phyloP scores from a whole-genome alignment of 2,113 vertebrate genomes.

The Prionailurus bengalensis region DNA sequence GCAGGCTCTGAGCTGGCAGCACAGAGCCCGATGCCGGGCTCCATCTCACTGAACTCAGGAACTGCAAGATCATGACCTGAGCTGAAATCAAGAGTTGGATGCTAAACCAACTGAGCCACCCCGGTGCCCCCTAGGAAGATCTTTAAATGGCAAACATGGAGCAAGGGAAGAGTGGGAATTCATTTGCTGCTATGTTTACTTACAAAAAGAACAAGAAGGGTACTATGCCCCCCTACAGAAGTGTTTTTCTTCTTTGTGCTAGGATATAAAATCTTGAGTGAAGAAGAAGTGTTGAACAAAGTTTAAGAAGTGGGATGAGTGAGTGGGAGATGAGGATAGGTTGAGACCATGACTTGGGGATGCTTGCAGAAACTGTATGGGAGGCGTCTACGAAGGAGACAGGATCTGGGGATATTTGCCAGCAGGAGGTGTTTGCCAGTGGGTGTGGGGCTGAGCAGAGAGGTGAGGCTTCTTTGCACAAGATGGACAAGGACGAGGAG shows the following conservation, averaged over 20 bases:
- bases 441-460: neutral
- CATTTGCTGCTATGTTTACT: constrained; percentile 36
- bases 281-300: constrained; percentile 8
- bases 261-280: neutral
- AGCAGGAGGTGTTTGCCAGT: neutral
- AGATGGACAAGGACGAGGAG: neutral
- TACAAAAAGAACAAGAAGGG: constrained; percentile 26
- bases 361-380: neutral
- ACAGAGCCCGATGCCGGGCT: neutral
- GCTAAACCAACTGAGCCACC: neutral
- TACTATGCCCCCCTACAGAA: neutral
- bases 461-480: constrained; percentile 39
- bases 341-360: neutral
- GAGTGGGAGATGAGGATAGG: neutral
- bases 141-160: neutral
- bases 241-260: neutral
- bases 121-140: neutral
- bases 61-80: neutral
- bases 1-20: neutral
- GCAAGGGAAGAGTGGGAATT: neutral
- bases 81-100: neutral
- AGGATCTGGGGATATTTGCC: neutral
- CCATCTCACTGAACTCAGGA: neutral
- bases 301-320: neutral
- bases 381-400: neutral